phyloP scores from a whole-genome alignment of 2,113 vertebrate genomes.

The Plecotus auritus region DNA sequence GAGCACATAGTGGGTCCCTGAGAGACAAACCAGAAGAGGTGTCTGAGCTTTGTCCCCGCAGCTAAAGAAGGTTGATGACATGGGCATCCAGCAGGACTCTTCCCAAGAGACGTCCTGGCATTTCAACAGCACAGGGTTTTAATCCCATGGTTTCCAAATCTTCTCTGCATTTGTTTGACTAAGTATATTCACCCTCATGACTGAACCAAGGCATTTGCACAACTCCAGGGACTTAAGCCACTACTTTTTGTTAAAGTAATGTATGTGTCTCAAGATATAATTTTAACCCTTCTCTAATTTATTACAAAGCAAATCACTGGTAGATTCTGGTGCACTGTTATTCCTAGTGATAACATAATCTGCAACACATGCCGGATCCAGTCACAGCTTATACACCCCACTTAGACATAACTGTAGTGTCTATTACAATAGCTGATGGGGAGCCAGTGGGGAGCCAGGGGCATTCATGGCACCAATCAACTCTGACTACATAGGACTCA shows the following conservation, averaged over 20 bases:
- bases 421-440: not conserved
- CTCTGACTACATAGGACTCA: not conserved
- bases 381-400: not conserved
- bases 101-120: not conserved
- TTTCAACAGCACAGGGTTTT: not conserved
- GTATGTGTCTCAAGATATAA: not conserved
- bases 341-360: not conserved
- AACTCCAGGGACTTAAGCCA: not conserved
- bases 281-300: not conserved
- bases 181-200: not conserved
- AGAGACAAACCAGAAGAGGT: not conserved
- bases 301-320: not conserved
- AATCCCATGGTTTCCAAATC: not conserved
- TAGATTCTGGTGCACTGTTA: not conserved
- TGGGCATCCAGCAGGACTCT: not conserved
- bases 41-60: not conserved
- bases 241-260: not conserved
- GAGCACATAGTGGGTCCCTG: not conserved
- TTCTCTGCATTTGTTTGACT: not conserved
- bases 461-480: no score
- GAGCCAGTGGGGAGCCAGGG: not conserved
- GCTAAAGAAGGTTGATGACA: no score
- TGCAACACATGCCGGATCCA: not conserved
- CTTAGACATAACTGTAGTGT: not conserved
- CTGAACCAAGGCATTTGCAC: not conserved